These are phyloP conservation scores for Scyliorhinus canicula DNA, from an alignment of 2,797 vertebrate genomes.

Conservation along the genomic window DNA sequence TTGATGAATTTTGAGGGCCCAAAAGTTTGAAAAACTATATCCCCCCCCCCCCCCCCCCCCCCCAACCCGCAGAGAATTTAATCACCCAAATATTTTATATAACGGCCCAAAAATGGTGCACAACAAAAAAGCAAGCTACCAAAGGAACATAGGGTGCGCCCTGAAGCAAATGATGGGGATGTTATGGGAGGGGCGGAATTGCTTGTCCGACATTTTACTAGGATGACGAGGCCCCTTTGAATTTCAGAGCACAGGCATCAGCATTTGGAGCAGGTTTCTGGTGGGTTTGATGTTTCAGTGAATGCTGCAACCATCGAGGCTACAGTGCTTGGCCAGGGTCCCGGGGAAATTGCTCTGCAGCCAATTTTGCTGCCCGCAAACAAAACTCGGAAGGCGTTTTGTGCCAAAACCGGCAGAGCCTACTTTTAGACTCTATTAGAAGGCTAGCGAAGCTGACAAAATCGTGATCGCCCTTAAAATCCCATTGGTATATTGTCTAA, in stretches of 20 bases:
- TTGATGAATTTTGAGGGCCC: neutral
- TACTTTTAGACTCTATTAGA: neutral
- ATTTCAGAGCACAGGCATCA: neutral
- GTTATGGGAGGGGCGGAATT: neutral
- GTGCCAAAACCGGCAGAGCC: neutral
- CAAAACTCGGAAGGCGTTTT: neutral
- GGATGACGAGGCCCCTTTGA: neutral
- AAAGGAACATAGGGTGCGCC: too few species aligned
- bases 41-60: too few species aligned
- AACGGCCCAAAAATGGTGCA: neutral
- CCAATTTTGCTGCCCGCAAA: neutral
- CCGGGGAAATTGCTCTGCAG: neutral
- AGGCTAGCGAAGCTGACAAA: neutral
- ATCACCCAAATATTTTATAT: neutral
- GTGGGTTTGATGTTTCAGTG: neutral
- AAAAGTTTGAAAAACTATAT: neutral
- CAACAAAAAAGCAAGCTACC: neutral
- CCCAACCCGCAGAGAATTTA: neutral
- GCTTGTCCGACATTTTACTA: neutral
- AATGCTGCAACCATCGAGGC: neutral
- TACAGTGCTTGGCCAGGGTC: neutral
- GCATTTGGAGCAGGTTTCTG: neutral
- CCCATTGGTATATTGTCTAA: neutral
- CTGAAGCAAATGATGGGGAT: neutral
- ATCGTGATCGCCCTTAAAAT: neutral